Evolutionary conservation across 2,113 vertebrate genomes (phyloP).

Genomic region (Scatophagus argus): DNA sequence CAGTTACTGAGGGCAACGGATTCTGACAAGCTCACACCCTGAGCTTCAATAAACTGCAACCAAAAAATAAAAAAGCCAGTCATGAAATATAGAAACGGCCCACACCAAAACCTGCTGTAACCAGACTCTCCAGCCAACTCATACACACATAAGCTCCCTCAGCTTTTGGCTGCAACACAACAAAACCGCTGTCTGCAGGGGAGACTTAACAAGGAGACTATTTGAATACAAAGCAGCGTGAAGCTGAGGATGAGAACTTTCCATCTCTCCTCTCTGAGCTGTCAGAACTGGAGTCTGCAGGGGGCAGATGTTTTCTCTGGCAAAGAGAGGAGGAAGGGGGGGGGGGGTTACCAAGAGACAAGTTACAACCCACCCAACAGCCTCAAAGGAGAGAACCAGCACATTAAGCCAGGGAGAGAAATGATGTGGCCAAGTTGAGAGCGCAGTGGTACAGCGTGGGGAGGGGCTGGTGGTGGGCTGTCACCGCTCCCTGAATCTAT

Average conservation of each 20-base stretch:
- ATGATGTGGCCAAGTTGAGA: constrained; percentile 58
- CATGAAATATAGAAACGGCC: constrained; percentile 23
- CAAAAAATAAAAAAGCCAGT: not conserved
- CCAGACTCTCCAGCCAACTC: constrained; percentile 31
- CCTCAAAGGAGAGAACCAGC: constrained; percentile 66
- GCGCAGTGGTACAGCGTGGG: constrained; percentile 23
- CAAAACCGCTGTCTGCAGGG: constrained; percentile 57
- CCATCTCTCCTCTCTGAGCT: constrained; percentile 68
- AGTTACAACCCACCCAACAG: constrained; percentile 70
- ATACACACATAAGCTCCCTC: constrained; percentile 37
- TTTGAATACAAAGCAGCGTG: constrained; percentile 76
- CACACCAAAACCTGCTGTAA: constrained; percentile 25
- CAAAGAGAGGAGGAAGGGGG: constrained; percentile 31
- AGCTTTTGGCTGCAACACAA: constrained; percentile 62
- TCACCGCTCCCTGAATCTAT: constrained; percentile 66
- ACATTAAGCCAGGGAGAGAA: constrained; percentile 76
- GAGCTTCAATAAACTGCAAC: constrained; percentile 41
- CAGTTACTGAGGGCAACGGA: constrained; percentile 56
- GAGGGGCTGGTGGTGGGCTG: not conserved
- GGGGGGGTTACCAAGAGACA: constrained; percentile 62
- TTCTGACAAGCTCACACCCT: constrained; percentile 55
- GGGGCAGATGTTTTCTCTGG: constrained; percentile 67
- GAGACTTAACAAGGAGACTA: constrained; percentile 67
- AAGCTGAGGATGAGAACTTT: constrained; percentile 68
- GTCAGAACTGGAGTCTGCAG: constrained; percentile 66